Evolutionary conservation across 2,888 invertebrate species (phyloP).

Genomic region (Lepidochitona cinerea): DNA sequence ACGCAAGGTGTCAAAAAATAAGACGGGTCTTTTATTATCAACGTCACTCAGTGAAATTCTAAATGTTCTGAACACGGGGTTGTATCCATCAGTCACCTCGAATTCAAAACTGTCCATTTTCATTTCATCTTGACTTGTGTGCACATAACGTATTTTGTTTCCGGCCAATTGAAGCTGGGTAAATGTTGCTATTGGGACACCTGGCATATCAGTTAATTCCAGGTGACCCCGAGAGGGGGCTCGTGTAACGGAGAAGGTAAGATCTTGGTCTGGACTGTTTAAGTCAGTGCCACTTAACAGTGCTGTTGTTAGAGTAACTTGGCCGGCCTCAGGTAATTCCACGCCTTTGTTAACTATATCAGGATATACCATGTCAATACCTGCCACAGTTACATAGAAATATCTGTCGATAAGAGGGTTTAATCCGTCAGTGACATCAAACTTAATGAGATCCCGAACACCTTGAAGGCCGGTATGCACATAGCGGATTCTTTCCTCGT

Average conservation of each 20-base stretch:
- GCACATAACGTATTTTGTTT: slow-evolving; percentile 68
- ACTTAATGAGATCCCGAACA: slow-evolving; percentile 67
- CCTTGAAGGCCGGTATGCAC: slow-evolving; percentile 64
- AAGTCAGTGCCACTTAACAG: slow-evolving; percentile 66
- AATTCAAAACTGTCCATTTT: slow-evolving; percentile 70
- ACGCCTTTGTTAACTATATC: slow-evolving; percentile 66
- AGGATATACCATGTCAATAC: slow-evolving; percentile 64
- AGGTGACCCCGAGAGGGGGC: slow-evolving; percentile 65
- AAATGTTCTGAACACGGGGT: slow-evolving; percentile 65
- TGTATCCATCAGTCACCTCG: slow-evolving; percentile 69
- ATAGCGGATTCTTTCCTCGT: slow-evolving; percentile 59
- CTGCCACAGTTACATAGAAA: slow-evolving; percentile 68
- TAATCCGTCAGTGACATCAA: slow-evolving; percentile 69
- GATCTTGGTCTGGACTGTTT: slow-evolving; percentile 61
- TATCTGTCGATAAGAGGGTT: slow-evolving; percentile 67
- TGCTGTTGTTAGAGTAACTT: slow-evolving; percentile 63
- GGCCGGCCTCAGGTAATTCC: slow-evolving; percentile 66
- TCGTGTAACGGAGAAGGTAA: slow-evolving; percentile 66
- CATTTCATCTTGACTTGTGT: slow-evolving; percentile 63
- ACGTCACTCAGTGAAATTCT: slow-evolving; percentile 67
- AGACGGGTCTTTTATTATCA: slow-evolving; percentile 68
- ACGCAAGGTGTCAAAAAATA: slow-evolving; percentile 60
- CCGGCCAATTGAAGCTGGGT: slow-evolving; percentile 68
- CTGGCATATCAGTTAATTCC: slow-evolving; percentile 59
- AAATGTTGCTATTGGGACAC: slow-evolving; percentile 62